A percentile compares a stretch with the other conserved stretches of the same genome.
Conservation (phyloP, 1,140 invertebrate species). For the Pogonomyrmex californicus region DNA sequence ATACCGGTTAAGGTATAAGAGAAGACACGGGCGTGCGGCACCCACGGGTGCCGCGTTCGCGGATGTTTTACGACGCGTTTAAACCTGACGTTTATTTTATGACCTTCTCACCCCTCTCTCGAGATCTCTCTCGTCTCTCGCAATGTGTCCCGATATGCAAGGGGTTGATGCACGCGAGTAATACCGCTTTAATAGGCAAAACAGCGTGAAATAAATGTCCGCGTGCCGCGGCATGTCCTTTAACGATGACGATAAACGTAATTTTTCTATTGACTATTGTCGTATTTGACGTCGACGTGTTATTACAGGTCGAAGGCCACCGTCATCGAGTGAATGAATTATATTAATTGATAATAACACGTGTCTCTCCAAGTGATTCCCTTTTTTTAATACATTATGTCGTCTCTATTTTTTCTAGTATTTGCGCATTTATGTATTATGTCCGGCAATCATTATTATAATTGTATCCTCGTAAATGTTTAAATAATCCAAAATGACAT, state of each 20-base stretch:
- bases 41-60: neutral
- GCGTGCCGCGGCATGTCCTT: neutral
- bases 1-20: neutral
- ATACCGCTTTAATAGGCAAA: slow-evolving; percentile 39
- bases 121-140: neutral
- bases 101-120: slow-evolving; percentile 12
- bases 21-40: neutral
- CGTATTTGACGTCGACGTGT: slow-evolving; percentile 2
- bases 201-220: slow-evolving; percentile 30
- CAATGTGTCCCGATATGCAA: neutral
- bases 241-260: slow-evolving; percentile 39
- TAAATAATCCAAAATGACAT: too few species aligned
- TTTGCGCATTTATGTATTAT: neutral
- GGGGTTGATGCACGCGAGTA: neutral
- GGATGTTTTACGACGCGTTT: slow-evolving; percentile 27
- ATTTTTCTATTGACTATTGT: neutral
- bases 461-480: neutral
- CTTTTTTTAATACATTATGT: neutral
- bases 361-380: neutral
- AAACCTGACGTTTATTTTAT: slow-evolving; percentile 51
- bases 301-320: slow-evolving; percentile 27
- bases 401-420: neutral
- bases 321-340: slow-evolving; percentile 12
- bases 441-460: neutral
- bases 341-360: slow-evolving; percentile 44